Evolutionary conservation across 2,113 vertebrate species (phyloP), one percentile per base, ranked within the genome.

Genomic region (Nipponia nippon): DNA sequence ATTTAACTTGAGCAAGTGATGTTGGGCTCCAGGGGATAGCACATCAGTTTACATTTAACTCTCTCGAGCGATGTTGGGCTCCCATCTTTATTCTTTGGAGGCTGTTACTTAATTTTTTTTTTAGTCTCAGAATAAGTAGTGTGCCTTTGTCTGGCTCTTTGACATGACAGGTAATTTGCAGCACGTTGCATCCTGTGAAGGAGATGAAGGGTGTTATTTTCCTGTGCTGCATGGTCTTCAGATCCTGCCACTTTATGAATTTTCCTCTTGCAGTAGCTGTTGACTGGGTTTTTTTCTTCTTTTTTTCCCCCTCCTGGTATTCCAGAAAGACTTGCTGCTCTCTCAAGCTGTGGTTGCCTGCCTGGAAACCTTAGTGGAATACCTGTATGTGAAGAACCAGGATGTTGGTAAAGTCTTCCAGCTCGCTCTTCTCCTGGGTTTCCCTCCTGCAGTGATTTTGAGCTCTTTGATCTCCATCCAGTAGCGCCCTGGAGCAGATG

Each of bases 321-420:
- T 96, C 72, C 97, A 99, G 99, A 99, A 99, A 93, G 98, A 99
- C 34, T 97, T 99, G 61, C 77, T 99, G 66, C 86, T 99, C 90
- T 98, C 99, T 65, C 98, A 97, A 85, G 98, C 98, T 5, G 98
- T 99, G 55, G 97, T 99, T 86, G 98, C 98, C 96, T 99, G 99
- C 95, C 97, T 99, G 69, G 98, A 98, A 92, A 98, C 99, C 89
- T 97, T 99, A 95, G 94, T 99, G 93, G 97, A 98, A 83, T 99
- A 99, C 94, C 95, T 99, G 44, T 96, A 98, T 92, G 92, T 96
- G 81, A 98, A 97, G 94, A 98, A 97, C 93, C 98, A 98, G 55
- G 75, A 96, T 49, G 72, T 98, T 66, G 99, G 99, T 99, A 99
- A 94, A 93, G 70, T 83, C 55, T 78, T 86, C 26, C n/a, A 63